Percentiles rank a stretch among this genome's conserved stretches.
phyloP scores from a whole-genome alignment of 1,140 invertebrate species.

The Himalopsyche phryganea region DNA sequence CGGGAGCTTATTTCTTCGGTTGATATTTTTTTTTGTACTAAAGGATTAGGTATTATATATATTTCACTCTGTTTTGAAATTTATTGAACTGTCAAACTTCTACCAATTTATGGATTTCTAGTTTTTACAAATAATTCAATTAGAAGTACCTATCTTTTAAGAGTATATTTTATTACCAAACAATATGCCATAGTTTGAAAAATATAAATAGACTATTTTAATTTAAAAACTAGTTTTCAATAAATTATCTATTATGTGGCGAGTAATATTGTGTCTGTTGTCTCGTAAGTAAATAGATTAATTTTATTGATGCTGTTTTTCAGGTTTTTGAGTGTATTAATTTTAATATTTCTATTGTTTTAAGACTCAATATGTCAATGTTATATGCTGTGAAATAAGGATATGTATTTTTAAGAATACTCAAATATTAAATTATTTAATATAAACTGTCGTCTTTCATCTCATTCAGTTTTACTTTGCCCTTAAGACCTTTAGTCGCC shows the following conservation, averaged over 20 bases:
- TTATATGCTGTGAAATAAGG: constrained; percentile 8
- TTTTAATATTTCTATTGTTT: neutral
- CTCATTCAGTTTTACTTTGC: no score
- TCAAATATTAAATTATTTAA: constrained; percentile 4
- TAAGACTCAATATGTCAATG: neutral
- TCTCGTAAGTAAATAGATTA: neutral
- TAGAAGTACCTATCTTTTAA: neutral
- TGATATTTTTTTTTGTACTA: no score
- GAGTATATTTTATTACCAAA: neutral
- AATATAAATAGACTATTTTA: neutral
- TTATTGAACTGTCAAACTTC: no score
- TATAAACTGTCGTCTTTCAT: neutral
- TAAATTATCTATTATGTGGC: neutral
- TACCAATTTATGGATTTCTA: neutral
- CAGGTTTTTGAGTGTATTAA: neutral
- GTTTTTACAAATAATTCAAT: neutral
- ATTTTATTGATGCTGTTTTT: neutral
- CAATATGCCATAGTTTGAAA: neutral
- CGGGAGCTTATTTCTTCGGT: no score
- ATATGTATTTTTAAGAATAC: constrained; percentile 1
- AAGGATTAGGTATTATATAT: no score
- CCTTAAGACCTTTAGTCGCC: no score
- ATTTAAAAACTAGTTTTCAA: neutral
- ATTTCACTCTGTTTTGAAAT: no score
- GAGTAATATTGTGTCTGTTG: neutral